Evolutionary conservation across 92 coral and sea anemone genomes (phyloP), one percentile per base, ranked within the genome.

Genomic region (Micromussa lordhowensis): DNA sequence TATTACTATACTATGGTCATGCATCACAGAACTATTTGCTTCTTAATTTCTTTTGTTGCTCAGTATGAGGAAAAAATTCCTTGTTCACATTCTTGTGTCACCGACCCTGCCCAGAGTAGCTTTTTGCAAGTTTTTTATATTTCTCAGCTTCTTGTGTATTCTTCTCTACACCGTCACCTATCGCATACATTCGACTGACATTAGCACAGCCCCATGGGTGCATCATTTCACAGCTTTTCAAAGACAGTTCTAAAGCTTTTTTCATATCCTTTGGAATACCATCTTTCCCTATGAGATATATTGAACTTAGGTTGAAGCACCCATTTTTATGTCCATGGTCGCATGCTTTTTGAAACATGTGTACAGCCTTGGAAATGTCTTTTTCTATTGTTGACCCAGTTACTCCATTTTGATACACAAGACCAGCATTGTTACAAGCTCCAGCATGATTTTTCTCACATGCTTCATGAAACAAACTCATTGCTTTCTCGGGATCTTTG

Each of bases 171-270:
- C 99, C 99, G 74, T 98, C 99, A 63, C 99, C 99, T 22, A 81
- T 86, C 11, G 95, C 91, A 85, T 96, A 98, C 95, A 98, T 98
- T 73, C 95, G 90, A 86, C 99, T 98, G 13, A 95, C 92, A 86
- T 98, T 98, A 10, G 95, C 97, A 89, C 99, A 98, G 10, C 96
- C 94, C 99, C 99, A 98, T 5, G 99, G 95, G 75, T 98, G 99
- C 29, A 96, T 94, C 88, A 98, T 77, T 26, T 92, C 84, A 61
- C 99, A 98, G 82, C 99, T 93, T 92, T 98, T 93, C 58, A 94
- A 70, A 12, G 99, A 98, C 35, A 90, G 90, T 35, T 94, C 98
- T 68, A 94, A 93, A 26, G 99, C 99, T 93, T 92, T 96, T 61
- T 63, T 82, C 96, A 96, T 93, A 92, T 98, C 98, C 69, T 96